Conservation (phyloP, 2,888 invertebrate genomes). For the Phyllotreta striolata region DNA sequence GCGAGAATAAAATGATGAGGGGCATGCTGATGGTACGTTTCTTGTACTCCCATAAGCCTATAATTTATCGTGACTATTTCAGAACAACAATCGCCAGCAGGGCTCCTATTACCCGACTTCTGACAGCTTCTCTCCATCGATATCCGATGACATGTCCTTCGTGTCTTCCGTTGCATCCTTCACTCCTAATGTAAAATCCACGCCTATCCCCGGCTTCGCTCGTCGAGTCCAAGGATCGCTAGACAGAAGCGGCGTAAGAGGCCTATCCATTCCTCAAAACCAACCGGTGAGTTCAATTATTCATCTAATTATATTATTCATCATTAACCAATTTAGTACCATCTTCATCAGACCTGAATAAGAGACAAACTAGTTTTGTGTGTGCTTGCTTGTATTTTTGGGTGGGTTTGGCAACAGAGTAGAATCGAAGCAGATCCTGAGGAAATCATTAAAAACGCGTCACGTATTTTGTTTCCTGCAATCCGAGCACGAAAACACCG, state of each 20-base stretch:
- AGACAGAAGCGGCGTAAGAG: conserved; percentile 4
- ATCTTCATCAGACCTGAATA: too few relatives aligned
- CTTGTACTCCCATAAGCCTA: too few relatives aligned
- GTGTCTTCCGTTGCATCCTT: too few relatives aligned
- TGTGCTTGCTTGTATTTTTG: too few relatives aligned
- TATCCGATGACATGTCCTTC: too few relatives aligned
- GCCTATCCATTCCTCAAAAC: conserved; percentile 5
- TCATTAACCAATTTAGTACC: too few relatives aligned
- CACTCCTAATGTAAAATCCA: background rate
- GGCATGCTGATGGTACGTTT: conserved; percentile 28
- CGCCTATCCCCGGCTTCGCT: conserved; percentile 25
- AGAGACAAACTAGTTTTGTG: too few relatives aligned
- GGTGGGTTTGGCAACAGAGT: conserved; percentile 1
- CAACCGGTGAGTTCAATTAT: conserved; percentile 22
- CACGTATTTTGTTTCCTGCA: conserved; percentile 48
- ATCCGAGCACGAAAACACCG: conserved; percentile 40
- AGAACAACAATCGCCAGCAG: conserved; percentile 4
- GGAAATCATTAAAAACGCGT: conserved; percentile 43
- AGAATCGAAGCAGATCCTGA: conserved; percentile 23
- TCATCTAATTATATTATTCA: too few relatives aligned
- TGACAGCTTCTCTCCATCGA: background rate
- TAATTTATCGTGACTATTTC: too few relatives aligned
- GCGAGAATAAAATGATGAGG: conserved; percentile 48
- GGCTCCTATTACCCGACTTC: background rate
- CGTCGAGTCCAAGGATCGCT: conserved; percentile 19